Percentiles rank a stretch among this genome's conserved stretches.
phyloP scores from a whole-genome alignment of 2,113 vertebrate species.

The Hemibagrus wyckioides region DNA sequence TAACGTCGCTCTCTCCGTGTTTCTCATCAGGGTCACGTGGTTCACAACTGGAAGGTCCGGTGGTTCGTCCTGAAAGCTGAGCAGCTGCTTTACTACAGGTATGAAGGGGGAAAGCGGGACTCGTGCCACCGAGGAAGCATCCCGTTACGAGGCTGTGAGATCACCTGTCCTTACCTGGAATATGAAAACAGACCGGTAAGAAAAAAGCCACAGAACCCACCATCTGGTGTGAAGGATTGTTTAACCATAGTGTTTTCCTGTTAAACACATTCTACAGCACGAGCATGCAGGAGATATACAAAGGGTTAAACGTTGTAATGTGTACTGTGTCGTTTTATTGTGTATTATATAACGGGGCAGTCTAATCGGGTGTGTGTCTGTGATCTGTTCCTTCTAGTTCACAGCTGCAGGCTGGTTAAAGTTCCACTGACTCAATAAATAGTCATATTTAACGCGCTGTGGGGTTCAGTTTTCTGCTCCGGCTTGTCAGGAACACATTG shows the following conservation, averaged over 20 bases:
- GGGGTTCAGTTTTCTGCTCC: constrained; percentile 2
- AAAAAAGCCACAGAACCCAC: background rate
- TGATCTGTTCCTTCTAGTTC: constrained; percentile 7
- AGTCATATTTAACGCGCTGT: background rate
- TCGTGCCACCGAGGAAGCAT: constrained; percentile 83
- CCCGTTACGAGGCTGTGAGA: constrained; percentile 79
- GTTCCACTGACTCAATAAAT: background rate
- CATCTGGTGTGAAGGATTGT: background rate
- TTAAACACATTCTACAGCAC: background rate
- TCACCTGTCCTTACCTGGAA: constrained; percentile 90
- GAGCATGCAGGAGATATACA: background rate
- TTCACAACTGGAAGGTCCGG: constrained; percentile 93
- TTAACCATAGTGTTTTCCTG: background rate
- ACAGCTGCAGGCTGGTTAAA: constrained; percentile 8
- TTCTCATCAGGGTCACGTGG: constrained; percentile 84
- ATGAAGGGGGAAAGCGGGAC: constrained; percentile 81
- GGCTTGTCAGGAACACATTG: constrained; percentile 20
- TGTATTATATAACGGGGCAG: background rate
- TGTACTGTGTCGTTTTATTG: background rate
- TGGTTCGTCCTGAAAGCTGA: constrained; percentile 90
- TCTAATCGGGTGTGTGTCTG: background rate
- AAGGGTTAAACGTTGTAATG: background rate
- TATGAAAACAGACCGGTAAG: constrained; percentile 86
- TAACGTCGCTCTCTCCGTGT: no score
- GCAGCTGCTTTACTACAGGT: constrained; percentile 90